Conservation (phyloP, 2,888 invertebrate species). For the Gibbula magus region DNA sequence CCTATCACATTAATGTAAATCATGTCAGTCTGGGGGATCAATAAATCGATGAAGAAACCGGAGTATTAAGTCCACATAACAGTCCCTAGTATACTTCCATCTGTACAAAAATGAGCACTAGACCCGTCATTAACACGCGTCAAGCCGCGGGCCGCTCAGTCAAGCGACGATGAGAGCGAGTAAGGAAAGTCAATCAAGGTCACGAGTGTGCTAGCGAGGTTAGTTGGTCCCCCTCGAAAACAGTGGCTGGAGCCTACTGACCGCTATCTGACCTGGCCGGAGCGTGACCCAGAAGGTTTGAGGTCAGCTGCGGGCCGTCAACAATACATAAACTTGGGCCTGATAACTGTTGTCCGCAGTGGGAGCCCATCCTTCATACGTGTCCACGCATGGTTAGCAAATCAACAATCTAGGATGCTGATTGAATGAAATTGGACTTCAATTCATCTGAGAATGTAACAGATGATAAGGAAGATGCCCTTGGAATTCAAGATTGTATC, state of each 20-base stretch:
- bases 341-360: not conserved
- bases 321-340: not conserved
- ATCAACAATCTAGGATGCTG: not conserved
- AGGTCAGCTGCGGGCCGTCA: not conserved
- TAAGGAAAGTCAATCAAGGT: constrained; percentile 1
- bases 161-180: too few species aligned
- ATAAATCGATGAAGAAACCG: too few species aligned
- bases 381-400: not conserved
- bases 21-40: too few species aligned
- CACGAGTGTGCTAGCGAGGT: not conserved
- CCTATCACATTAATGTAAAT: too few species aligned
- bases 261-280: constrained; percentile 3
- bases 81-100: too few species aligned
- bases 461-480: too few species aligned
- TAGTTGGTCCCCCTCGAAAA: constrained; percentile 7
- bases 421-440: not conserved
- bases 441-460: too few species aligned
- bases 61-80: too few species aligned
- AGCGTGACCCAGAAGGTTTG: not conserved
- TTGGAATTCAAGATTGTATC: too few species aligned
- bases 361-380: not conserved
- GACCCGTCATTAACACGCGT: too few species aligned
- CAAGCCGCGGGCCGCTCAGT: too few species aligned
- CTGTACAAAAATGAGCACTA: too few species aligned
- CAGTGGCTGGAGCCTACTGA: not conserved